Evolutionary conservation across 2,888 invertebrate species (phyloP), one percentile per base, ranked within the genome.

Genomic region (Zelleria hepariella): DNA sequence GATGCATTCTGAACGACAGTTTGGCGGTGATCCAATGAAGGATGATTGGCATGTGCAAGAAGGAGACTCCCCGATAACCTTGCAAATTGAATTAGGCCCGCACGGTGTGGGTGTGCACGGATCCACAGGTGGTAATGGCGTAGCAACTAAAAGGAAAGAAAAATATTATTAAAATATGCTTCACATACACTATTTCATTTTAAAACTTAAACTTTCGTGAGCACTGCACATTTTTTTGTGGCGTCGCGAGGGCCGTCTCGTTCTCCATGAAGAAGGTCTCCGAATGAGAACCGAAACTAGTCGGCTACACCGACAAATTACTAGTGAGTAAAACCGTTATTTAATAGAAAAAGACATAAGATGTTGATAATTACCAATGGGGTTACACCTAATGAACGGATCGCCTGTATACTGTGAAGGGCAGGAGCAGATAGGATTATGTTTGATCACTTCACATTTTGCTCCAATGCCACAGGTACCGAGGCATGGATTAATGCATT

Each of bases 401-500:
- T 95, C 93, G 54, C 95, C 95, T 10, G 91, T 91, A 63, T 91
- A 91, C 65, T 91, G 90, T 6, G 84, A 67, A 26, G 91, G 89
- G 70, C 94, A 95, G 54, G 91, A 91, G 74, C 94, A 94, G 68
- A 93, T 92, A 2, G 94, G 94, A 70, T 92, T 92, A 68, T 95
- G 94, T 75, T 94, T 94, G 20, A 93, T 86, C 2, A 94, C 93
- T 74, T 92, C 91, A 72, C 95, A 95, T 65, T 90, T 88, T 6
- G 95, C 93, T 67, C 91, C 90, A 55, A 91, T 83, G 26, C 95
- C 95, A 73, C 95, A 95, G 20, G 93, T 89, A 27, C 94, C 94
- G 18, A 91, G 90, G 71, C 95, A 95, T 15, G 95, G 95, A 77
- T 95, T 92, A 61, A 91, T 91, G 75, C 95, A 95, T 81, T 93